A percentile compares a stretch with the other conserved stretches of the same genome.
phyloP scores from a whole-genome alignment of 2,888 invertebrate genomes.

The Torymus aiolomorphi region DNA sequence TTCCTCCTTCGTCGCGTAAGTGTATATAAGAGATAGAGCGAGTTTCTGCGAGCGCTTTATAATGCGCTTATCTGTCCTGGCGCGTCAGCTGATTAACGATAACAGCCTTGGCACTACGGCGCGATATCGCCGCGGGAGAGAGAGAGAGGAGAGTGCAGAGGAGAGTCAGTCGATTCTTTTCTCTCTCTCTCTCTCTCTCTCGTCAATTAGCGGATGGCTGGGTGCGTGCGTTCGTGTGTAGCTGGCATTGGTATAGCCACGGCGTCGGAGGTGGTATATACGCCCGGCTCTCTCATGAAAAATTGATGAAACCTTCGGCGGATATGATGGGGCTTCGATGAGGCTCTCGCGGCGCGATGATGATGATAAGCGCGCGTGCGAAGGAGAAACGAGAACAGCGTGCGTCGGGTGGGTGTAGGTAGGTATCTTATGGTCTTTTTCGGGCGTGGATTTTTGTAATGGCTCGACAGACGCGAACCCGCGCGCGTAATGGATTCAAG shows the following conservation, averaged over 20 bases:
- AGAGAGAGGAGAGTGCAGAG: background rate
- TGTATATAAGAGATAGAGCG: slow-evolving; percentile 44
- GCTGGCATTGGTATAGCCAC: background rate
- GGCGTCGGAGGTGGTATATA: slow-evolving; percentile 14
- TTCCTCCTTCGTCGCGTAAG: too few relatives aligned
- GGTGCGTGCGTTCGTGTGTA: slow-evolving; percentile 6
- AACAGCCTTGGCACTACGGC: slow-evolving; percentile 38
- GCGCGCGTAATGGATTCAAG: slow-evolving; percentile 28
- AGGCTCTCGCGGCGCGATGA: background rate
- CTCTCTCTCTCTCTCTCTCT: slow-evolving; percentile 3
- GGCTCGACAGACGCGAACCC: slow-evolving; percentile 10
- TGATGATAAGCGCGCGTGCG: slow-evolving; percentile 48
- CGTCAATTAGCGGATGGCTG: slow-evolving; percentile 46
- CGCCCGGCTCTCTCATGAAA: slow-evolving; percentile 54
- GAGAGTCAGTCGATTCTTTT: background rate
- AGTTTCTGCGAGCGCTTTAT: slow-evolving; percentile 38
- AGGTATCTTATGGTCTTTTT: slow-evolving; percentile 26
- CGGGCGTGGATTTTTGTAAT: slow-evolving; percentile 32
- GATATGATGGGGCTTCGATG: slow-evolving; percentile 38
- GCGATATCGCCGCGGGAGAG: slow-evolving; percentile 27
- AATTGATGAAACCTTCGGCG: slow-evolving; percentile 59
- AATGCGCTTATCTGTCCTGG: slow-evolving; percentile 48
- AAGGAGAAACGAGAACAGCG: slow-evolving; percentile 30
- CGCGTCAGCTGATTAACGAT: slow-evolving; percentile 56
- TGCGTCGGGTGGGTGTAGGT: too few relatives aligned